Evolutionary conservation across 2,797 vertebrate species (phyloP), one percentile per base, ranked within the genome.

Genomic region (Molossus alvarezi): DNA sequence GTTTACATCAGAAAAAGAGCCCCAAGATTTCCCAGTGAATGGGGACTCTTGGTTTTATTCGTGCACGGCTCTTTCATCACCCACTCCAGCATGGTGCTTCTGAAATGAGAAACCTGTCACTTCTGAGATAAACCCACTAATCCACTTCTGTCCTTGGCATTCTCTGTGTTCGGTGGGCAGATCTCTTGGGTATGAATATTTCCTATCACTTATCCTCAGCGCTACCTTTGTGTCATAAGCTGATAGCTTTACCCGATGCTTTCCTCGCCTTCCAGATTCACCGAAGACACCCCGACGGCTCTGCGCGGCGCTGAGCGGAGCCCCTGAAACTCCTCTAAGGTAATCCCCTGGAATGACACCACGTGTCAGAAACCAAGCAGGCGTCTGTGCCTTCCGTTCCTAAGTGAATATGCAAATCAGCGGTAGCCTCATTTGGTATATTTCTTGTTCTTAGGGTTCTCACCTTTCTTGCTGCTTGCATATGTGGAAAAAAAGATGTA

Each of bases 61-160:
- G 15, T 94, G 58, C 92, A 98, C 95, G 98, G 98, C 97, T 97
- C 87, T 95, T 97, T 96, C 73, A 96, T 97, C 93, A 97, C 96
- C 97, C 94, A 97, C 97, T 98, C 92, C 87, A 97, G 97, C 89
- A 57, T 77, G 62, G 97, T 96, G 94, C 97, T 98, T 98, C 96
- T 97, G 97, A 98, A 98, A 97, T 97, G 97, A 98, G 97, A 98
- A 98, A 97, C 95, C 96, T 98, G 98, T 98, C 98, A 97, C 97
- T 98, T 98, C 96, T 95, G 93, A 98, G 97, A 98, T 98, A 98
- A 98, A 98, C 90, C 97, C 96, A 58, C 97, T 98, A 98, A 98
- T 98, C 98, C 98, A 98, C 95, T 94, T 90, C 96, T 97, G 95
- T 98, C 97, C 94, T 98, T 97, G 93, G 97, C 96, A 97, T 93